Percentiles rank a stretch among this genome's conserved stretches.
Evolutionary conservation across 2,888 invertebrate genomes (phyloP).

Genomic region (Geophilus truncorum): DNA sequence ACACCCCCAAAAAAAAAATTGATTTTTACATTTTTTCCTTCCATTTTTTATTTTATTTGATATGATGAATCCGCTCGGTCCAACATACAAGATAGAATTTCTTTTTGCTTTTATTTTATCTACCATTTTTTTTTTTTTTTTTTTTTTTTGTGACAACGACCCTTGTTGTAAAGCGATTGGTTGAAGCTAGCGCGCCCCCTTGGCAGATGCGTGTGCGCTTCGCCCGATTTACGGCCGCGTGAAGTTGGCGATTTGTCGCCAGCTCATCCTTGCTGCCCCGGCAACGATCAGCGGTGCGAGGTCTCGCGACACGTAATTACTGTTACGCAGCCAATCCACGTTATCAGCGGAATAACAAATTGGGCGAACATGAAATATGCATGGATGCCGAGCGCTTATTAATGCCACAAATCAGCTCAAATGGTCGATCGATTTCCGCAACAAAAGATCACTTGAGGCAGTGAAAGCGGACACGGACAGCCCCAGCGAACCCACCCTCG

Average conservation of each 20-base stretch:
- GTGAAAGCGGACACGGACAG: background rate
- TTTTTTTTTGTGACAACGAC: background rate
- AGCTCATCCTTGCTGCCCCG: constrained; percentile 30
- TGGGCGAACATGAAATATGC: constrained; percentile 32
- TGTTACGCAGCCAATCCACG: constrained; percentile 32
- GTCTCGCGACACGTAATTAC: constrained; percentile 31
- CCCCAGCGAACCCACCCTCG: background rate
- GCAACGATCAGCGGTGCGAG: constrained; percentile 3
- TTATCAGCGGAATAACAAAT: constrained; percentile 33
- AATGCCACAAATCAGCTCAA: constrained; percentile 34
- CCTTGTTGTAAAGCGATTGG: background rate
- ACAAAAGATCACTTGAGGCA: constrained; percentile 21
- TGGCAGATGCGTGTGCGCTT: constrained; percentile 20
- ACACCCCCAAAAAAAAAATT: no score
- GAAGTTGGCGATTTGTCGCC: constrained; percentile 31
- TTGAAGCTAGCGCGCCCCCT: background rate
- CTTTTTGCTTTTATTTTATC: background rate
- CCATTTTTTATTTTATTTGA: no score
- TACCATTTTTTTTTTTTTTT: background rate
- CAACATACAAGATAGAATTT: background rate
- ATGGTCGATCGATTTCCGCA: constrained; percentile 31
- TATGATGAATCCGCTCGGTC: no score
- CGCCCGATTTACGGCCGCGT: constrained; percentile 30
- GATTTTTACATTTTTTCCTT: no score
- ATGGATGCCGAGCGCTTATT: constrained; percentile 31